These are phyloP conservation scores for Pherbina coryleti DNA, from an alignment of 2,888 invertebrate genomes.

Conservation along the genomic window DNA sequence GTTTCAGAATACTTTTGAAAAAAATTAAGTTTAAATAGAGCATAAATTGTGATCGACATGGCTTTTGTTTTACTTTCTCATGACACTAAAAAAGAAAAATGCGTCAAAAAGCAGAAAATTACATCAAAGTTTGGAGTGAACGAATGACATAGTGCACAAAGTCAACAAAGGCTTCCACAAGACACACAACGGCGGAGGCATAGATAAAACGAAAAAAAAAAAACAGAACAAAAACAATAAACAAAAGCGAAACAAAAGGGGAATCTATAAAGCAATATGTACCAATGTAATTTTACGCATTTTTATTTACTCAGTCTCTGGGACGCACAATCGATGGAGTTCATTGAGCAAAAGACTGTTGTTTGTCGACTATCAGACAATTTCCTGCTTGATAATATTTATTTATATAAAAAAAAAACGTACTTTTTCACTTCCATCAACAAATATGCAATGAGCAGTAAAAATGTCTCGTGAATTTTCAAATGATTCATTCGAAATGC, in stretches of 20 bases:
- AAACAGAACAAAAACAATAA: too few relatives aligned
- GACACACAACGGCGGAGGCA: too few relatives aligned
- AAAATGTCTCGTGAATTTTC: not conserved
- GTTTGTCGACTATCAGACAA: conserved; percentile 1
- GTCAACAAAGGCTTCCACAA: too few relatives aligned
- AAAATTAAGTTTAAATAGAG: conserved; percentile 1
- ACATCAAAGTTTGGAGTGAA: too few relatives aligned
- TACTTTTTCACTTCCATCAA: not conserved
- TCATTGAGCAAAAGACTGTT: not conserved
- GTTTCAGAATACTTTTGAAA: too few relatives aligned
- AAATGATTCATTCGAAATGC: not conserved
- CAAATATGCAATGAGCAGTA: not conserved
- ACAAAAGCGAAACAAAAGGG: too few relatives aligned
- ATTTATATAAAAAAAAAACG: not conserved
- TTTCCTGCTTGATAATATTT: not conserved
- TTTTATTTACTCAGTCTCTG: not conserved
- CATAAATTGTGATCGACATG: not conserved
- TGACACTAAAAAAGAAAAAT: not conserved
- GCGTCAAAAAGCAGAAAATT: too few relatives aligned
- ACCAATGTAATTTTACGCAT: conserved; percentile 5
- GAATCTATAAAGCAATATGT: too few relatives aligned
- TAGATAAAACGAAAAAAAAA: too few relatives aligned
- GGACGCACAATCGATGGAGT: not conserved
- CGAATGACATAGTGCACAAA: too few relatives aligned
- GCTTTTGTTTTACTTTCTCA: conserved; percentile 28